A percentile compares a stretch with the other conserved stretches of the same genome.
Conservation (phyloP, 2,113 vertebrate species). For the Xenopus tropicalis region UCB_Xtro_10.0 CM004450.2:42960001-42960500, state of each 20-base stretch:
- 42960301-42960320: conserved; percentile 19
- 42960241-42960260: conserved; percentile 34
- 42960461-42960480: not conserved
- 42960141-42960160: conserved; percentile 13
- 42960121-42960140: conserved; percentile 22
- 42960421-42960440: not conserved
- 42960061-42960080: conserved; percentile 11
- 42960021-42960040: conserved; percentile 6
- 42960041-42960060: conserved; percentile 12
- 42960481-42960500: no score
- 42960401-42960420: not conserved
- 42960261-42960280: conserved; percentile 25
- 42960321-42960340: conserved; percentile 19
- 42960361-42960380: conserved; percentile 2
- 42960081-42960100: conserved; percentile 1
- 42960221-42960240: conserved; percentile 21
- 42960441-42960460: not conserved
- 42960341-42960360: conserved; percentile 20
- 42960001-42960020: conserved; percentile 11
- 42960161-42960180: conserved; percentile 9
- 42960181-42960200: conserved; percentile 9
- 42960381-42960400: no score
- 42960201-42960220: conserved; percentile 6
- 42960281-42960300: conserved; percentile 24
- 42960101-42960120: conserved; percentile 30